Percentiles rank a stretch among this genome's conserved stretches.
These are phyloP conservation scores for Falco novaeseelandiae DNA, from an alignment of 2,797 vertebrate genomes.

Conservation along the genomic window DNA sequence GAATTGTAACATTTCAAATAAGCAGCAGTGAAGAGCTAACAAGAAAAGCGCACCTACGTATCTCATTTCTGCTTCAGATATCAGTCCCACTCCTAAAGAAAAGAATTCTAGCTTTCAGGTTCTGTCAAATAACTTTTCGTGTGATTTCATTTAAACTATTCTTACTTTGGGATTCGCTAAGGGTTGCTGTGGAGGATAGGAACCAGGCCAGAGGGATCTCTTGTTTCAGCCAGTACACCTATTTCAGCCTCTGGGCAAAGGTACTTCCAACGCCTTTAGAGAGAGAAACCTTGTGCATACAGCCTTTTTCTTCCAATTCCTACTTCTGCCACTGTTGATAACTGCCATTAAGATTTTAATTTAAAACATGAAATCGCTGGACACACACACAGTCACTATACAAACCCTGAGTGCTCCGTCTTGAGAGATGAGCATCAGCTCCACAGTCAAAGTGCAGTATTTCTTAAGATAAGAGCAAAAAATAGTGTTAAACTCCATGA, in stretches of 20 bases:
- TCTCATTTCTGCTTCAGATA: neutral
- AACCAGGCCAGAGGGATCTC: neutral
- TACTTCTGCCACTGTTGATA: neutral
- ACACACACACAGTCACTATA: accelerated
- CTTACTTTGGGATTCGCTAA: neutral
- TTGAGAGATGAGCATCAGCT: neutral
- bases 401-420: neutral
- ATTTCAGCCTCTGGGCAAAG: neutral
- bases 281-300: neutral
- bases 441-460: neutral
- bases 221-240: neutral
- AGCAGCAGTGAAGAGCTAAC: neutral
- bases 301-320: neutral
- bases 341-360: neutral
- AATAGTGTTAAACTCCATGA: neutral
- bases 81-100: neutral
- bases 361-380: neutral
- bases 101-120: neutral
- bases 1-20: neutral
- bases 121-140: neutral
- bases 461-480: neutral
- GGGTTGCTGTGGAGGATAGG: neutral
- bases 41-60: neutral
- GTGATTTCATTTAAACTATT: neutral
- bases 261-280: neutral